Base-by-base conservation (phyloP, 2,797 vertebrate species). In the Champsocephalus esox region DNA sequence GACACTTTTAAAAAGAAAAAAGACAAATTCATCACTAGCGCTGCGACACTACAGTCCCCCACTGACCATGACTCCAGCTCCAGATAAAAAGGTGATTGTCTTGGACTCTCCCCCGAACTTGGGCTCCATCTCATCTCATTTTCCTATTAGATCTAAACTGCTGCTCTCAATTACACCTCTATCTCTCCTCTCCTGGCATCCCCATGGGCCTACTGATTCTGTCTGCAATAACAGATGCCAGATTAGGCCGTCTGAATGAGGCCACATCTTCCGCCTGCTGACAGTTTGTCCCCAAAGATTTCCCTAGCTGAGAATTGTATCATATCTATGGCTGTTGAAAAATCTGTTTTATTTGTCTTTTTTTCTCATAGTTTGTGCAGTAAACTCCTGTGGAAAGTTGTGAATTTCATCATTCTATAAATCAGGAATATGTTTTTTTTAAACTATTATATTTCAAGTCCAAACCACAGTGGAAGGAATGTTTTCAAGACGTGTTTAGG, bases 71-170 rank as follows among this genome's bases (percentile, higher is more conserved):
- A 79, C 74, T 73, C 70, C 79, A 66, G 62, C 83, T 84, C 51
- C 70, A 38, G 81, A 77, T 82, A 85, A 90, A 28, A 80, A 85
- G 84, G 44, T 65, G 59, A 87, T 89, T 85, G 82, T 87, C 60
- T 83, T 70, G 70, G 89, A 87, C 86, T 66, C 81, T 89, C 85
- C 72, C 80, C 87, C 69, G 77, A 93, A 89, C 82, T 86, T 87
- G n/a, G 84, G 75, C 71, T 82, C 75, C 71, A 81, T 89, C 87
- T 93, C 85, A 87, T 93, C 89, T 93, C 82, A 94, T 94, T 95
- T 95, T 91, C 89, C 83, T 92, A 87, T 93, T 92, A 91, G 88
- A 91, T 92, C 88, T 91, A 92, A 89, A 92, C 84, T 83, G 82
- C 89, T 85, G 86, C 87, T 92, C 91, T 92, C 89, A 90, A 91